phyloP scores from a whole-genome alignment of 1,140 invertebrate species.

The Sweltsa coloradensis region DNA sequence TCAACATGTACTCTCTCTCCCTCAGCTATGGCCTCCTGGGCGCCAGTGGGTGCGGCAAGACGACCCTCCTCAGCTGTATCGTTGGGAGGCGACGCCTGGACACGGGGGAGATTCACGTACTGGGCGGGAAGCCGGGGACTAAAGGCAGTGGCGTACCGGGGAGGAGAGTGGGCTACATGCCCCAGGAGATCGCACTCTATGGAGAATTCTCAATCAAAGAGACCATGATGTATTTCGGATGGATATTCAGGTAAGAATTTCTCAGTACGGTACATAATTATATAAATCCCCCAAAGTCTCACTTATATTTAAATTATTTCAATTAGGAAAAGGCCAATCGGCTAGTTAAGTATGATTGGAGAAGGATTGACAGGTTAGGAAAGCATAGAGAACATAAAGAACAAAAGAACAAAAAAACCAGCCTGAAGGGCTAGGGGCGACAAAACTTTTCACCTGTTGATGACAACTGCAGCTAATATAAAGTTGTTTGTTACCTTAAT shows the following conservation, averaged over 20 bases:
- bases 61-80: conserved; percentile 75
- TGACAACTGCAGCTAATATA: too few relatives aligned
- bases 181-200: conserved; percentile 85
- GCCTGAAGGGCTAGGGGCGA: too few relatives aligned
- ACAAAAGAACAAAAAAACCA: too few relatives aligned
- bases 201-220: conserved; percentile 90
- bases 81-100: conserved; percentile 71
- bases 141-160: conserved; percentile 65
- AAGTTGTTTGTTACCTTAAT: too few relatives aligned
- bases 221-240: conserved; percentile 94
- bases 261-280: too few relatives aligned
- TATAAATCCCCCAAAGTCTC: too few relatives aligned
- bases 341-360: too few relatives aligned
- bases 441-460: too few relatives aligned
- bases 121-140: conserved; percentile 72
- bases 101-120: conserved; percentile 72
- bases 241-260: conserved; percentile 72
- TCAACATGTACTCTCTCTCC: conserved; percentile 15
- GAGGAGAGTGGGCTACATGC: conserved; percentile 57
- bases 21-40: conserved; percentile 75
- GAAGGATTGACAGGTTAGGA: too few relatives aligned
- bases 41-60: conserved; percentile 76
- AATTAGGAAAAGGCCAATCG: too few relatives aligned
- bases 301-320: too few relatives aligned
- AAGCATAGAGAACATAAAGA: too few relatives aligned